Base-by-base conservation (phyloP, 2,113 vertebrate species). In the Tylochromis polylepis region DNA sequence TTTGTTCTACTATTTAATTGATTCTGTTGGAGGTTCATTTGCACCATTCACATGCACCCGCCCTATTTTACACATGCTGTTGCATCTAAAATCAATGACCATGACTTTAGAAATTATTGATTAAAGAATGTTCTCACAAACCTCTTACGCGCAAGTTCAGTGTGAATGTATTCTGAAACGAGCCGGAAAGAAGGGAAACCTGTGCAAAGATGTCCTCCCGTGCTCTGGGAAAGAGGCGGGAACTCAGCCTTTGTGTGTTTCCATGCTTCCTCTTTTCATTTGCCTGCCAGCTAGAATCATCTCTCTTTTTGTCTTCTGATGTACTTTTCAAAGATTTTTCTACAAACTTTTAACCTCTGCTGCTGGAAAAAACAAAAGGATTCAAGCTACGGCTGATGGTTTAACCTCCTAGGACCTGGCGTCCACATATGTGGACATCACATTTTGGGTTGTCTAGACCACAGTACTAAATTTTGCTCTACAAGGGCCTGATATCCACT, bases 251-350 rank as follows among this genome's bases (percentile, higher is more conserved):
- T 49, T 41, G 4, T 81, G 59, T 36, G 49, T 57, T 85, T 82
- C 49, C 20, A 31, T 83, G 83, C 29, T 81, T 11, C 79, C 38
- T 77, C 4, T 72, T 77, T 65, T 34, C 67, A 27, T 18, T 82
- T 77, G 85, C 85, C 85, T 89, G 75, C 85, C 72, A 86, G 88
- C 81, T 6, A 27, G n/a, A 89, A 20, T 62, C 79, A 18, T 57
- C 72, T 51, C 11, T 58, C n/a, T 79, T 38, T 24, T 41, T 16
- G 59, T 57, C 65, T 62, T 86, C 87, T 82, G 79, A 87, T 24
- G 38, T 59, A 51, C 81, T 60, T 90, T 7, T 22, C 75, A 57
- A 59, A 85, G 80, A 34, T 87, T 85, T 67, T 56, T 46, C 46
- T 16, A 5, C 51, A 60, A n/a, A 65, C 79, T 67, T 91, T 83